phyloP scores from a whole-genome alignment of 2,797 vertebrate species.

The Carduelis carduelis region DNA sequence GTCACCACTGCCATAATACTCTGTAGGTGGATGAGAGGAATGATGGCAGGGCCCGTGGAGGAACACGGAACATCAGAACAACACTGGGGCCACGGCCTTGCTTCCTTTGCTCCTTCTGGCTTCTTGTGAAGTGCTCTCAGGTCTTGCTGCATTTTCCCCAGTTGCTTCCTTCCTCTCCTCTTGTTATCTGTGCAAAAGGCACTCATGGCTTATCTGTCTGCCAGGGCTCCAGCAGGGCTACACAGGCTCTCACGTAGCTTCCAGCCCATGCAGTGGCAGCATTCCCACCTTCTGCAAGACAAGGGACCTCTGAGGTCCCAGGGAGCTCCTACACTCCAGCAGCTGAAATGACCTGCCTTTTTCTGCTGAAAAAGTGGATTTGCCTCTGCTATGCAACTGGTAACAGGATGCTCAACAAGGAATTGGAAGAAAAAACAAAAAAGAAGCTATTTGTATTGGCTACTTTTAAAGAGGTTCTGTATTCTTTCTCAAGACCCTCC shows the following conservation, averaged over 20 bases:
- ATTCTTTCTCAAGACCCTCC: not conserved
- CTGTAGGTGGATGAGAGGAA: not conserved
- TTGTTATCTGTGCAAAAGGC: not conserved
- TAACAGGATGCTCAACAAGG: not conserved
- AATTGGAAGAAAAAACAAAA: not conserved
- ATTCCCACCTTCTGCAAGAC: not conserved
- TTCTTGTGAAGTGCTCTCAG: not conserved
- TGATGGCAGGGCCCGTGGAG: not conserved
- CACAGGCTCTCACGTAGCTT: accelerated
- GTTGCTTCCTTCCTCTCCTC: not conserved
- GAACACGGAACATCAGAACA: not conserved
- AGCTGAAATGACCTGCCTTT: not conserved
- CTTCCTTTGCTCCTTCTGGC: not conserved
- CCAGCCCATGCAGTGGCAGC: not conserved
- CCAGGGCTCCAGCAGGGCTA: not conserved
- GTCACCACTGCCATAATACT: not conserved
- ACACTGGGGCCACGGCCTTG: accelerated
- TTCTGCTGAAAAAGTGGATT: not conserved
- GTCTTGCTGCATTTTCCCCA: not conserved
- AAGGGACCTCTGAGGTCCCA: not conserved
- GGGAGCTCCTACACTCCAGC: not conserved
- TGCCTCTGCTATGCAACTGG: not conserved
- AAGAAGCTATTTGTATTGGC: not conserved
- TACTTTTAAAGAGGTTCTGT: not conserved
- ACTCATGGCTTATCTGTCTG: accelerated